phyloP scores from a whole-genome alignment of 1,140 invertebrate genomes.

The Holcopasites calliopsidis region DNA sequence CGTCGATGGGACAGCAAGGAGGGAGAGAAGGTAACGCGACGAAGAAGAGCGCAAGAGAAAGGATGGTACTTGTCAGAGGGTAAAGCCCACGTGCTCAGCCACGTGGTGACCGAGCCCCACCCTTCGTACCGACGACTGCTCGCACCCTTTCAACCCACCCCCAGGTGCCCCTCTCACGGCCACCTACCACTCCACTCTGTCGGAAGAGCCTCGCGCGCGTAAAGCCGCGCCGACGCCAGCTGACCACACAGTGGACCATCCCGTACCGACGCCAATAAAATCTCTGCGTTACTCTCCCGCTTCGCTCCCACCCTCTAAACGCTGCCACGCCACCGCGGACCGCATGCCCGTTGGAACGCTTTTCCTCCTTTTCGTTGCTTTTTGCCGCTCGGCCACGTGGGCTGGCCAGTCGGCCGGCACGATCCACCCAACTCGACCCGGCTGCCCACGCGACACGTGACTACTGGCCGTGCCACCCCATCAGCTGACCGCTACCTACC shows the following conservation, averaged over 20 bases:
- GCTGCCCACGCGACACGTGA: slow-evolving; percentile 57
- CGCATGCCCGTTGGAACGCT: slow-evolving; percentile 28
- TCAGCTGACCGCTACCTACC: slow-evolving; percentile 59
- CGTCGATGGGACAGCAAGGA: background rate
- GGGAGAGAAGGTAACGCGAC: background rate
- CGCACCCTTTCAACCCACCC: slow-evolving; percentile 61
- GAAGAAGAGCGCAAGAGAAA: slow-evolving; percentile 27
- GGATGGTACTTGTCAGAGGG: slow-evolving; percentile 59
- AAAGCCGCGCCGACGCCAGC: slow-evolving; percentile 73
- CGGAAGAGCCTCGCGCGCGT: slow-evolving; percentile 50
- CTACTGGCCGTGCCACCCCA: slow-evolving; percentile 44
- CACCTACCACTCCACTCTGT: slow-evolving; percentile 53
- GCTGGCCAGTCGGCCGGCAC: slow-evolving; percentile 39
- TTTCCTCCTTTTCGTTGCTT: slow-evolving; percentile 56
- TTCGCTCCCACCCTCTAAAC: slow-evolving; percentile 29
- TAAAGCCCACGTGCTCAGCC: slow-evolving; percentile 74
- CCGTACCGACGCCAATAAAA: slow-evolving; percentile 66
- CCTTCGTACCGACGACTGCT: slow-evolving; percentile 55
- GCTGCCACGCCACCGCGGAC: slow-evolving; percentile 25
- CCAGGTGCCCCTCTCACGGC: slow-evolving; percentile 44
- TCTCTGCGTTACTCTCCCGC: slow-evolving; percentile 61
- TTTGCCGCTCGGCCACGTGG: slow-evolving; percentile 56
- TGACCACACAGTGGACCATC: slow-evolving; percentile 78
- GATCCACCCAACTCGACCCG: slow-evolving; percentile 43
- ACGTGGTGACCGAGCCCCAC: slow-evolving; percentile 73